A percentile compares a stretch with the other conserved stretches of the same genome.
These are phyloP conservation scores for Panurus biarmicus DNA, from an alignment of 2,113 vertebrate species.

Conservation along the genomic window DNA sequence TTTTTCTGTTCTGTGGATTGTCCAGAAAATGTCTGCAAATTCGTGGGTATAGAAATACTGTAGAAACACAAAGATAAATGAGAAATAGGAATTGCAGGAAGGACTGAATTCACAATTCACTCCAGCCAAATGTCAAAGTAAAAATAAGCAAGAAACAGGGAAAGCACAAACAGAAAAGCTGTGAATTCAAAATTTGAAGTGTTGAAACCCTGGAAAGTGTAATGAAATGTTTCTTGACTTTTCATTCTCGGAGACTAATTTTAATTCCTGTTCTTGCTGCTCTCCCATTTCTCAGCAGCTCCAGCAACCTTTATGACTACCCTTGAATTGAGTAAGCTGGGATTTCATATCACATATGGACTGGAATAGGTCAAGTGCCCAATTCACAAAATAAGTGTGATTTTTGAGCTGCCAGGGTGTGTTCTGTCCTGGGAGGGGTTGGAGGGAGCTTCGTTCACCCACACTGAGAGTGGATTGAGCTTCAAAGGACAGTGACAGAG, in stretches of 20 bases:
- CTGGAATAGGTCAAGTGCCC: not conserved
- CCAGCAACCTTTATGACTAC: not conserved
- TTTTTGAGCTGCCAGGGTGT: not conserved
- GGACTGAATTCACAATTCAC: not conserved
- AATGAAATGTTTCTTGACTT: not conserved
- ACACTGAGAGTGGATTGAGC: not conserved
- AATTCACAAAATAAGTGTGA: not conserved
- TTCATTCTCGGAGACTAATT: not conserved
- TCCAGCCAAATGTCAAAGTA: not conserved
- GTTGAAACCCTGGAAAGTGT: not conserved
- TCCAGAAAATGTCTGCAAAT: not conserved
- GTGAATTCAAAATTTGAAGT: not conserved
- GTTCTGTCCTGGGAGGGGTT: not conserved
- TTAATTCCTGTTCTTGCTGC: not conserved
- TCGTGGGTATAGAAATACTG: not conserved
- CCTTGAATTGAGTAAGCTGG: not conserved
- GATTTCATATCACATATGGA: not conserved
- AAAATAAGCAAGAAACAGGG: not conserved
- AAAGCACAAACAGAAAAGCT: not conserved
- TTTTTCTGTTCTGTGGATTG: not conserved
- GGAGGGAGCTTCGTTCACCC: not conserved
- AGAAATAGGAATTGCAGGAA: not conserved
- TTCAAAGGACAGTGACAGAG: not conserved
- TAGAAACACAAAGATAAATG: not conserved
- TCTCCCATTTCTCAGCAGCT: not conserved